Base-by-base conservation (phyloP, 2,888 invertebrate genomes). In the Euplexia lucipara region DNA sequence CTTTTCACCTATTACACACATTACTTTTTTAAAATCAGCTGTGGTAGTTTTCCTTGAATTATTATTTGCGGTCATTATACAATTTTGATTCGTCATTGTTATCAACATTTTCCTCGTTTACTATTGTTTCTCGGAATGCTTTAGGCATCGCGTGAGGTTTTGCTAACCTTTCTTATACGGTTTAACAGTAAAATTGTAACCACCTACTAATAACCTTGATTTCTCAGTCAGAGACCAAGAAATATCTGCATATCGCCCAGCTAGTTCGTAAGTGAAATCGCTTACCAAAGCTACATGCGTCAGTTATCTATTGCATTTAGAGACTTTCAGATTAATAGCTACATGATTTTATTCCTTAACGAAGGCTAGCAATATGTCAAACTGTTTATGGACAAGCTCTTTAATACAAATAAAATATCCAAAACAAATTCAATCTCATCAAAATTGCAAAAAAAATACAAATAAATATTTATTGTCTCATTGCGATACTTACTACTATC, bases 91-190 rank as follows among this genome's bases (percentile, higher is more conserved):
- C 51, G 66, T 82, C 74, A 80, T 63, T 53, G 47, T 56, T 57
- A 62, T 69, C 39, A 34, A 60, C 12, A 30, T 81, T 81, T 70
- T 81, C 79, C 81, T 80, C 77, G 51, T 78, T 69, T 75, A 78
- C 61, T 70, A 69, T 64, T 69, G 45, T 47, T 79, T 75, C 62
- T 54, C 39, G 26, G 72, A 67, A 78, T 71, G 64, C 48, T 62
- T 37, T 44, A 56, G 51, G 45, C 58, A 51, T 67, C 64, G 71
- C 68, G 62, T 68, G 70, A 66, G 58, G 45, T 57, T 52, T 42
- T 39, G 49, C 35, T 44, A 42, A 78, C 59, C 70, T 67, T 79
- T 73, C 49, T 39, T 48, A 52, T 67, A 59, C 12, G 26, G 22
- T 61, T 20, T 62, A 52, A 35, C 42, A 56, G 16, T 39, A 22